Evolutionary conservation across 2,797 vertebrate genomes (phyloP).

Genomic region (Distichodus sexfasciatus): DNA sequence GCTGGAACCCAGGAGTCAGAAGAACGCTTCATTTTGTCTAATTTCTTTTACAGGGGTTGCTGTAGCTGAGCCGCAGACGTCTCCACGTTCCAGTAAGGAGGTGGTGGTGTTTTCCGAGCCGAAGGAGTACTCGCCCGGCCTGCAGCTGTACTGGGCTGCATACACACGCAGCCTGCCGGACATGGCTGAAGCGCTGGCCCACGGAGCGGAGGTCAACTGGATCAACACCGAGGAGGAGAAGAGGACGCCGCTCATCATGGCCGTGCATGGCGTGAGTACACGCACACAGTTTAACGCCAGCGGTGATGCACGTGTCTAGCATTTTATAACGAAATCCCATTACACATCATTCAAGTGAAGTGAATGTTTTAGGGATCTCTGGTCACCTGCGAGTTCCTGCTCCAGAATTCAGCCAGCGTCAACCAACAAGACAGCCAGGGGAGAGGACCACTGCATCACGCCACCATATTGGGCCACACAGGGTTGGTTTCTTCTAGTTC

Average conservation of each 20-base stretch:
- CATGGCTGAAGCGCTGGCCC: constrained; percentile 95
- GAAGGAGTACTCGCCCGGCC: constrained; percentile 77
- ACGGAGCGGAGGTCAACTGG: constrained; percentile 95
- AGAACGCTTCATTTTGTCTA: background rate
- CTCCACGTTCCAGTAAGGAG: constrained; percentile 69
- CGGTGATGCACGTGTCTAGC: no score
- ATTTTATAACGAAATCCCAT: no score
- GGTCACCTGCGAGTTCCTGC: constrained; percentile 95
- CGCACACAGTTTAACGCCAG: background rate
- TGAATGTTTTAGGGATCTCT: constrained; percentile 81
- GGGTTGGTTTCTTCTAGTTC: constrained; percentile 76
- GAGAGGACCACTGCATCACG: constrained; percentile 92
- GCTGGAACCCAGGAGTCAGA: no score
- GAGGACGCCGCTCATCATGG: constrained; percentile 93
- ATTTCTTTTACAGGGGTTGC: constrained; percentile 41
- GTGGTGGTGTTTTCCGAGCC: constrained; percentile 76
- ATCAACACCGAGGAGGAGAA: constrained; percentile 85
- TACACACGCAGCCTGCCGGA: constrained; percentile 88
- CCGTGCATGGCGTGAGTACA: constrained; percentile 87
- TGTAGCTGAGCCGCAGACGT: constrained; percentile 59
- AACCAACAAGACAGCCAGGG: constrained; percentile 91
- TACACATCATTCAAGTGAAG: background rate
- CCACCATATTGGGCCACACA: constrained; percentile 92
- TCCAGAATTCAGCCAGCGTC: constrained; percentile 95
- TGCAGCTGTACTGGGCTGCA: constrained; percentile 89